Base-by-base conservation (phyloP, 2,888 invertebrate species). In the Ophion obscuratus region DNA sequence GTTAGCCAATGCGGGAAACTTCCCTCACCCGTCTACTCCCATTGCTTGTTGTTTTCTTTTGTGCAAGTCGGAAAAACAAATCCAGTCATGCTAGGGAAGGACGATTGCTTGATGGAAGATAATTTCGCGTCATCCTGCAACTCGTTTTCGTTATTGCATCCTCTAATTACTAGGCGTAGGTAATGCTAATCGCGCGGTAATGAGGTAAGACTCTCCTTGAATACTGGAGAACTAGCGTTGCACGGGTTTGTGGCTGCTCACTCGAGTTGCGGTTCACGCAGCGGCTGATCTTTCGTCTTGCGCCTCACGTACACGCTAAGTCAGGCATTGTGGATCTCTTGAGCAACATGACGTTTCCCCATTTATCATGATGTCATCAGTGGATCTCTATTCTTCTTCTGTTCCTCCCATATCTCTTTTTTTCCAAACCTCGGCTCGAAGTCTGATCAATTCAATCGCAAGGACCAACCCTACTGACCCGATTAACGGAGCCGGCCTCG, bases 111-210 rank as follows among this genome's bases (percentile, higher is more conserved):
- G 24, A 24, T 24, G 24, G 24, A 24, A 27, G 31, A 78, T 78
- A 24, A 75, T 78, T 74, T 62, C 59, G 9, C 68, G 17, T 36
- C 62, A 59, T 59, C 83, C 71, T 31, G 3, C 20, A 40, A 62
- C 71, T 36, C 17, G n/a, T 11, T 61, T 27, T 66, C n/a, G 47
- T 53, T 61, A 64, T 66, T 73, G n/a, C 61, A 62, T 74, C 71
- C 84, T 84, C 79, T 84, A 82, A 86, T 76, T 76, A 76, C 82
- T 76, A 71, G 82, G 62, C 71, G 76, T 57, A 31, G 31, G 31
- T 31, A 82, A 82, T 81, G 82, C 76, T 87, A 82, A 53, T 4
- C 81, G 82, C 44, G 79, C 74, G 73, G 71, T 75, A 81, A 86
- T 79, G 59, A 68, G 66, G 76, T 40, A 53, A 73, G 79, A 81